These are phyloP conservation scores for Alligator sinensis DNA, from an alignment of 2,113 vertebrate species.

Conservation along the genomic window DNA sequence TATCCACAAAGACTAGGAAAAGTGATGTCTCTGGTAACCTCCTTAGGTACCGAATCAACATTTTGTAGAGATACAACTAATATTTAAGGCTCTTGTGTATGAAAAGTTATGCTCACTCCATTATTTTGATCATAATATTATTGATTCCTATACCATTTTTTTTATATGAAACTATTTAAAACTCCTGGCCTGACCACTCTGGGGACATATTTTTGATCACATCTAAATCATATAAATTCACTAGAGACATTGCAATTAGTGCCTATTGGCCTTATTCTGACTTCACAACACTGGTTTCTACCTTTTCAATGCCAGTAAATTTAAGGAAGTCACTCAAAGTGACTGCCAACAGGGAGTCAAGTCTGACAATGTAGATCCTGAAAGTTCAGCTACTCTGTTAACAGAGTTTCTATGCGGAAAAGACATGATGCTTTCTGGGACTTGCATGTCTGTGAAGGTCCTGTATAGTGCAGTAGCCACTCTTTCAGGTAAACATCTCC, in stretches of 20 bases:
- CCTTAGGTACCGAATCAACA: background rate
- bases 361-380: background rate
- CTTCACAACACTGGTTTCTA: background rate
- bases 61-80: background rate
- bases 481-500: background rate
- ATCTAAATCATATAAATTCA: background rate
- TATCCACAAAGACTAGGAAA: background rate
- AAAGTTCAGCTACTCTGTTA: background rate
- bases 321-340: background rate
- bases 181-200: background rate
- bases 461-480: background rate
- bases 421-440: background rate
- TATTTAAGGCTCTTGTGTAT: background rate
- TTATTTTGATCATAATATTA: background rate
- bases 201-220: background rate
- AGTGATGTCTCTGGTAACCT: background rate
- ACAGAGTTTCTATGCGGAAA: background rate
- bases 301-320: background rate
- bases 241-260: background rate
- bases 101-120: background rate
- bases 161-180: background rate
- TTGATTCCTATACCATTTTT: background rate
- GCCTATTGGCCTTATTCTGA: background rate
- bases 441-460: background rate
- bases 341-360: background rate